Evolutionary conservation across 1,140 invertebrate genomes (phyloP).

Genomic region (Orchestia grillus): DNA sequence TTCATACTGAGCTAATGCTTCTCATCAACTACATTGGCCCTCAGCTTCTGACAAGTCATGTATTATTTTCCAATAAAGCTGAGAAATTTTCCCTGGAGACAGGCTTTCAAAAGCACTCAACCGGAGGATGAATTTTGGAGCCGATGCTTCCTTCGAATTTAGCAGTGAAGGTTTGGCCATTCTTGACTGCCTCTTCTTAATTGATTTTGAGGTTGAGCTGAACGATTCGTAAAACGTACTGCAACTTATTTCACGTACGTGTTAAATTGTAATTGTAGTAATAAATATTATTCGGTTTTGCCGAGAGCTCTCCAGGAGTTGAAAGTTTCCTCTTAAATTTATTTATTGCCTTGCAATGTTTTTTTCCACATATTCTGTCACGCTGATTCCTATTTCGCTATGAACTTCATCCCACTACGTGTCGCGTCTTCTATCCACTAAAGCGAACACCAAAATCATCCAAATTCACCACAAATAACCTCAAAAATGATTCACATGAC

Average conservation of each 20-base stretch:
- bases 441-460: neutral
- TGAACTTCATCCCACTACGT: neutral
- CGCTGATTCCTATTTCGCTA: neutral
- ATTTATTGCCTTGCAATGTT: neutral
- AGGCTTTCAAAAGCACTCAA: neutral
- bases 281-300: neutral
- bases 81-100: neutral
- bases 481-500: neutral
- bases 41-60: neutral
- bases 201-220: neutral
- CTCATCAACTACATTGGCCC: neutral
- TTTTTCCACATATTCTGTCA: neutral
- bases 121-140: neutral
- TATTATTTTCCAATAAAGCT: neutral
- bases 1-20: neutral
- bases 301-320: neutral
- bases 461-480: neutral
- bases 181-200: neutral
- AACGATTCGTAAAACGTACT: neutral
- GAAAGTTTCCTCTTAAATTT: neutral
- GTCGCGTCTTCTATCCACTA: neutral
- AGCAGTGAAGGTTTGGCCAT: neutral
- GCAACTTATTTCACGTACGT: neutral
- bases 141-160: neutral
- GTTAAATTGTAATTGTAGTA: neutral